Evolutionary conservation across 2,888 invertebrate genomes (phyloP).

Genomic region (Ornithoptera alexandrae): DNA sequence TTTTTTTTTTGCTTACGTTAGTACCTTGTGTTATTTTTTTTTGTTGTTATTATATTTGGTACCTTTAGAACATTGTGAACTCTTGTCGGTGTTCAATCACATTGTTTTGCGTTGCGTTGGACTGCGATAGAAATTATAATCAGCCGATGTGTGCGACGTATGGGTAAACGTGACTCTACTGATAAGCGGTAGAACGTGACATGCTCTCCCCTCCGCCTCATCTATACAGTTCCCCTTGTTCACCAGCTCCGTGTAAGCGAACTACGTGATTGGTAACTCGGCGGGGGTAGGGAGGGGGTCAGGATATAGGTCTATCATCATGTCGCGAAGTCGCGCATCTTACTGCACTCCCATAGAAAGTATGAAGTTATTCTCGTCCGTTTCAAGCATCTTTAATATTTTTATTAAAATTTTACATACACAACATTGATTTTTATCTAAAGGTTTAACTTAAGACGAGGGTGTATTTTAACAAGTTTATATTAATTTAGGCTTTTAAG

Average conservation of each 20-base stretch:
- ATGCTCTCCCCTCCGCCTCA: not conserved
- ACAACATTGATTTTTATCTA: too few relatives aligned
- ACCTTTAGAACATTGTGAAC: not conserved
- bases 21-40: too few relatives aligned
- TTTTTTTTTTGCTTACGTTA: too few relatives aligned
- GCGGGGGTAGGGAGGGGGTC: too few relatives aligned
- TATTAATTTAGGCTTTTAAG: too few relatives aligned
- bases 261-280: slow-evolving; percentile 18
- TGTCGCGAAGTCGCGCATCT: not conserved
- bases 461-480: too few relatives aligned
- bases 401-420: too few relatives aligned
- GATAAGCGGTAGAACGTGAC: slow-evolving; percentile 30
- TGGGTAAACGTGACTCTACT: slow-evolving; percentile 29
- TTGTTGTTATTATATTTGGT: not conserved
- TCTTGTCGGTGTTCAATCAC: slow-evolving; percentile 1
- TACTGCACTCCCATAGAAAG: not conserved
- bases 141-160: slow-evolving; percentile 27
- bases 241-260: slow-evolving; percentile 10
- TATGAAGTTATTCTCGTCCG: not conserved
- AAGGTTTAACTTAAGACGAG: too few relatives aligned
- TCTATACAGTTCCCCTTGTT: slow-evolving; percentile 2
- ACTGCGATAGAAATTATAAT: slow-evolving; percentile 29
- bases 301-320: not conserved
- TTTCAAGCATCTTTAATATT: too few relatives aligned
- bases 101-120: slow-evolving; percentile 14